phyloP scores from a whole-genome alignment of 1,140 invertebrate genomes.

The Hyles euphorbiae region DNA sequence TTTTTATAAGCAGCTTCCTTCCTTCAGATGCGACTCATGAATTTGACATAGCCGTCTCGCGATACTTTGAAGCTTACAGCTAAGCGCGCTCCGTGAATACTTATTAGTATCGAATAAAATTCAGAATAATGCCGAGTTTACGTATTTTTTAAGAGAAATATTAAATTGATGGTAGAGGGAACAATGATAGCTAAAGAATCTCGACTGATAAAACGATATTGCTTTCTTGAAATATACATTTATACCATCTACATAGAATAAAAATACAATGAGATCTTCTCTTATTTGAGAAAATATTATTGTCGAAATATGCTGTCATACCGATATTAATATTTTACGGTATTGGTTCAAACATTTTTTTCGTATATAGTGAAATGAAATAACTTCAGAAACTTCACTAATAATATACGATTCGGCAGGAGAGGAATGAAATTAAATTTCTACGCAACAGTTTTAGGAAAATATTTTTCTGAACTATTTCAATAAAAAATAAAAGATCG shows the following conservation, averaged over 20 bases:
- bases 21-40: constrained; percentile 20
- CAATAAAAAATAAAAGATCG: constrained; percentile 31
- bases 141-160: not conserved
- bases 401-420: constrained; percentile 28
- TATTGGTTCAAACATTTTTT: constrained; percentile 1
- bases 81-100: constrained; percentile 17
- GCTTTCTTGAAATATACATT: no score
- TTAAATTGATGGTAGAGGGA: no score
- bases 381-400: constrained; percentile 35
- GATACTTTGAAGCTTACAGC: constrained; percentile 19
- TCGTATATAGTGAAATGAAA: constrained; percentile 37
- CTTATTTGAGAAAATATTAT: no score
- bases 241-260: no score
- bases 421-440: constrained; percentile 40
- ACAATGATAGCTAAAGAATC: no score
- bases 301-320: not conserved
- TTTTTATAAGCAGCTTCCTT: constrained; percentile 17
- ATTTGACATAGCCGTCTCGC: constrained; percentile 19
- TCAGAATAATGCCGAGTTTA: not conserved
- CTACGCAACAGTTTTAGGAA: constrained; percentile 35
- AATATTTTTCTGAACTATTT: constrained; percentile 38
- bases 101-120: constrained; percentile 19
- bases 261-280: no score
- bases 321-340: not conserved
- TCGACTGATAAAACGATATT: no score